Base-by-base conservation (phyloP, 2,888 invertebrate genomes). In the Abrostola tripartita region DNA sequence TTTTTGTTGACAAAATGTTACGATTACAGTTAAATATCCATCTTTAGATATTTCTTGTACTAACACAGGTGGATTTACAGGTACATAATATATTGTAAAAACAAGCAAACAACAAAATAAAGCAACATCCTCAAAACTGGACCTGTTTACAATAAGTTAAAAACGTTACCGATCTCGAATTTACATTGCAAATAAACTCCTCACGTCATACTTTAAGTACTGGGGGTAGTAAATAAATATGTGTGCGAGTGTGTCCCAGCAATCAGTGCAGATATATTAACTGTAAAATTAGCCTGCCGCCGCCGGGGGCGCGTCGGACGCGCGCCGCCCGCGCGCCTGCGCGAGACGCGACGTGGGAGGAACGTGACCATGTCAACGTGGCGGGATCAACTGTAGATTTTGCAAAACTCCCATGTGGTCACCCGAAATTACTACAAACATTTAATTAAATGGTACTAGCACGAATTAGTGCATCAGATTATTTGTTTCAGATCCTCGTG, bases 241-340 rank as follows among this genome's bases (percentile, higher is more conserved):
- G 79, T 80, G 84, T 82, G 59, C 65, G 82, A 81, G 81, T 78
- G 76, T 88, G 87, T 90, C 88, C 85, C 90, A 68, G 89, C 89
- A 92, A 92, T 93, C 92, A 92, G 87, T 86, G 88, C 86, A 89
- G 86, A 93, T 92, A 91, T 91, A 92, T 92, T 90, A 89, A 88
- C 91, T 86, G 88, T 83, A 88, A 89, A 89, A 92, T 93, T 91
- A 91, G 81, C 77, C 81, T 84, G 88, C 86, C 86, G 88, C 92
- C 88, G 44, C 44, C 44, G 44, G 83, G 76, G 80, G 80, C 80
- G 56, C 53, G 58, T 24, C 53, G 64, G 58, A 49, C 62, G 69
- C 66, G 57, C 61, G 63, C 68, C 60, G 64, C 70, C 65, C 72
- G 63, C 66, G 61, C 55, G 55, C 49, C 60, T 42, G 55, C 38